Base-by-base conservation (phyloP, 2,888 invertebrate genomes). In the Pantelozetes paolii region DNA sequence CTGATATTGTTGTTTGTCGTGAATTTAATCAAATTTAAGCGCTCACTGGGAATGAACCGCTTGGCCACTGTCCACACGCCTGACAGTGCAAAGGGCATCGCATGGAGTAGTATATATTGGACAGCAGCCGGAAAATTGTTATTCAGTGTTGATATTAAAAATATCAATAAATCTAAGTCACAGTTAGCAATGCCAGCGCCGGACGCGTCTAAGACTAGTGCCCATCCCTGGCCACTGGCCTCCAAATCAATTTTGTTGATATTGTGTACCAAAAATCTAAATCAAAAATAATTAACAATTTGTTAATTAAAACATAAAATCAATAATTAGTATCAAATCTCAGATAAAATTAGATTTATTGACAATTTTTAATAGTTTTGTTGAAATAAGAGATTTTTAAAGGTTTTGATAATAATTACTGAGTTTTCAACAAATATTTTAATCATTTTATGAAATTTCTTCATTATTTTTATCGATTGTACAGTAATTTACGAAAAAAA, bases 231-330 rank as follows among this genome's bases (percentile, higher is more conserved):
- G 40, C 70, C 70, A 18, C 40, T 36, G 8, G 32, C 54, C 23
- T 70, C 30, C 45, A 57, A 42, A 70, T 71, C 74, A 13, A 74
- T 30, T 59, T 70, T 70, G 30, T 74, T 71, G 45, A 74, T 59
- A 11, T 54, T 74, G 40, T 42, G 70, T 23, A 74, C 74, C 28
- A 74, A 70, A 70, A 74, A 74, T 59, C 70, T 74, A 15, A 13
- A 45, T 28, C 18, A 15, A 18, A 30, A 30, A 28, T 15, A 26
- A 23, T 54, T 54, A 2, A 50, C 20, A 18, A 9, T 40, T 13
- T 9, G 40, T 18, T 18, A 45, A 18, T 20, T 1, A 8, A 26
- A 23, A 23, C 54, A 54, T 23, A 54, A 20, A 50, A 45, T 13
- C 45, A 15, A 45, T 18, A 11, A 11, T 45, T 45, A 40, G 13